Evolutionary conservation across 2,113 vertebrate species (phyloP).

Genomic region (Amia ocellicauda): DNA sequence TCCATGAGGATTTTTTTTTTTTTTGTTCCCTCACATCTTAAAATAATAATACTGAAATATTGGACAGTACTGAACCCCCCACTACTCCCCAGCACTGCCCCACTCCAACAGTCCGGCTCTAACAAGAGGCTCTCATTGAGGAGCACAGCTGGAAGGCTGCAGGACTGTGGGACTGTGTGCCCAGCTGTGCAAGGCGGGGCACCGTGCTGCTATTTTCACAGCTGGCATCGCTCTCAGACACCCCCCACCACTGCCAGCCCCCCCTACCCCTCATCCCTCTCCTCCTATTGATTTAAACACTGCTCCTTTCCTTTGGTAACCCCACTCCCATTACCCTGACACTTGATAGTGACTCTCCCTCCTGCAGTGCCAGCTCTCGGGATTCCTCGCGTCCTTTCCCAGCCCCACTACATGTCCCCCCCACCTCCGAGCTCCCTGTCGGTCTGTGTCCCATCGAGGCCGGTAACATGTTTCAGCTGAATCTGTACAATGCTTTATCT

Average conservation of each 20-base stretch:
- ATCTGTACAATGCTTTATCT: too few species aligned
- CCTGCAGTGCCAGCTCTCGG: too few species aligned
- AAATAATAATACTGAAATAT: slow-evolving; percentile 24
- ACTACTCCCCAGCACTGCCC: slow-evolving; percentile 12
- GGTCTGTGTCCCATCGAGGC: too few species aligned
- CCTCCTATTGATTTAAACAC: neutral
- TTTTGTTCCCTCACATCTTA: neutral
- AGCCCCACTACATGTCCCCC: too few species aligned
- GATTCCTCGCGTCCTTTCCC: too few species aligned
- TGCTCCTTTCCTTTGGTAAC: neutral
- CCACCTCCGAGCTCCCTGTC: too few species aligned
- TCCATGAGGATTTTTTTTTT: neutral
- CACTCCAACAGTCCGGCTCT: slow-evolving; percentile 29
- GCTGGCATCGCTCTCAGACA: slow-evolving; percentile 38
- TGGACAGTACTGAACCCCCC: slow-evolving; percentile 12
- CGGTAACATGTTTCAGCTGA: too few species aligned
- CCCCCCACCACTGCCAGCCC: too few species aligned
- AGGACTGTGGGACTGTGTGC: neutral
- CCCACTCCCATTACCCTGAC: too few species aligned
- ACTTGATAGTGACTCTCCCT: too few species aligned
- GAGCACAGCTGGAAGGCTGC: slow-evolving; percentile 1
- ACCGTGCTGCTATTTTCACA: slow-evolving; percentile 51
- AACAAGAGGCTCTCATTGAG: slow-evolving; percentile 27
- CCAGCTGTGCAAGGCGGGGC: slow-evolving; percentile 36
- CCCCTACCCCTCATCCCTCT: neutral